Base-by-base conservation (phyloP, 1,140 invertebrate species). In the Trachymyrmex cornetzi region DNA sequence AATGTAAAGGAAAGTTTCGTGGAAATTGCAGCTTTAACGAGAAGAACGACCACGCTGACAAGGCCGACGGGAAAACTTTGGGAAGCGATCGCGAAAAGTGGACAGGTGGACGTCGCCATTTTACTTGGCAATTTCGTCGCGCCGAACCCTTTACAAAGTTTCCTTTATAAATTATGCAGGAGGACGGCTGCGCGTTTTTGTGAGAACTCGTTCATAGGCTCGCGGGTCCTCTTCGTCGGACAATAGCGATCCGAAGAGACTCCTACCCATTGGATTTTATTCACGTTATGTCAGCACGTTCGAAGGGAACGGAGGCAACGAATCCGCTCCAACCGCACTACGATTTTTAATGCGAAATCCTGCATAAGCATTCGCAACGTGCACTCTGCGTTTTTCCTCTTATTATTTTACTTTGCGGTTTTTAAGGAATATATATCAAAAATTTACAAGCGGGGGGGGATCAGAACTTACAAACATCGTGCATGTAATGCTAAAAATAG, bases 101-200 rank as follows among this genome's bases (percentile, higher is more conserved):
- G 71, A 30, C 48, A 50, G 63, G 34, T 22, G 38, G 64, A 69
- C 14, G 27, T 24, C 24, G 14, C 1, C 22, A 27, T 59, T 57
- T 50, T 34, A 59, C 67, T 87, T 87, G 63, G 74, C 82, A 74
- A 88, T 88, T 86, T 86, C 27, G 53, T 57, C 55, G 63, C 50
- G 24, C 24, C 22, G 12, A 34, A 48, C n/a, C 34, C 53, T 84
- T 48, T 50, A 69, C 61, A 3, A 63, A 86, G 64, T 86, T 77
- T 77, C 22, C 64, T 24, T 77, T 77, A 57, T 71, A 77, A 85
- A 87, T 85, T 85, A 75, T 77, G 55, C 69, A 72, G 44, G n/a
- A 44, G 72, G 27, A 72, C 12, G 57, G 27, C 24, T 16, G 55
- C 77, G 79, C 55, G 61, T 87, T 85, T 85, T 72, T 50, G 34